Evolutionary conservation across 2,113 vertebrate species (phyloP), one percentile per base, ranked within the genome.

Genomic region (Camelus dromedarius): DNA sequence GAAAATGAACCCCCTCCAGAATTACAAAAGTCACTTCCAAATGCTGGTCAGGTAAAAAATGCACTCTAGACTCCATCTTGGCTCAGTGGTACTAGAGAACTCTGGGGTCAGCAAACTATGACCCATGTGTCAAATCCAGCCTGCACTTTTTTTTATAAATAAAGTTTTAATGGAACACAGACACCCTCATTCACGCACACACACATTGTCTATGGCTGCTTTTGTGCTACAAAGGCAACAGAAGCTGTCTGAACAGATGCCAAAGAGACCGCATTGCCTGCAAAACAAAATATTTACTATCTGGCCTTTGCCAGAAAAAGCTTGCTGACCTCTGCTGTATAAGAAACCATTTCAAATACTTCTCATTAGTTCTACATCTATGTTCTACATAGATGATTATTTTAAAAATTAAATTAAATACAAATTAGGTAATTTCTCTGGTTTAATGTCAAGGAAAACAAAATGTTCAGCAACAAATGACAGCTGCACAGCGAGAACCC

Each of bases 211-310:
- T 56, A 14, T 19, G 50, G 32, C 6, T 86, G 82, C 54, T 75
- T 86, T 89, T 81, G 75, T 4, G 18, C 22, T 72, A 70, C 14
- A 88, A 26, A 1, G 46, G 62, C 24, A 83, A 84, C 20, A 46
- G 54, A 81, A 62, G 83, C 13, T 20, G 1, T 46, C 77, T 46
- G 42, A 93, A 69, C 52, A 67, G 20, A 60, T 76, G 3, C 20
- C 58, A 85, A 2, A 35, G 70, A 76, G 35, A 64, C 35, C 35
- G 28, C 10, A 10, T 20, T 7, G 24, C 35, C 11, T 73, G 11
- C 4, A 82, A 70, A 95, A 50, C 15, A 60, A 97, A 87, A 64
- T 93, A 90, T 86, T 96, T 92, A 86, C 4, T 67, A 32, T 32
- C 14, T 67, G n/a, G 35, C 14, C 8, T 66, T 84, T 60, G 42